These are phyloP conservation scores for Platysteira castanea DNA, from an alignment of 2,113 vertebrate genomes.

Conservation along the genomic window DNA sequence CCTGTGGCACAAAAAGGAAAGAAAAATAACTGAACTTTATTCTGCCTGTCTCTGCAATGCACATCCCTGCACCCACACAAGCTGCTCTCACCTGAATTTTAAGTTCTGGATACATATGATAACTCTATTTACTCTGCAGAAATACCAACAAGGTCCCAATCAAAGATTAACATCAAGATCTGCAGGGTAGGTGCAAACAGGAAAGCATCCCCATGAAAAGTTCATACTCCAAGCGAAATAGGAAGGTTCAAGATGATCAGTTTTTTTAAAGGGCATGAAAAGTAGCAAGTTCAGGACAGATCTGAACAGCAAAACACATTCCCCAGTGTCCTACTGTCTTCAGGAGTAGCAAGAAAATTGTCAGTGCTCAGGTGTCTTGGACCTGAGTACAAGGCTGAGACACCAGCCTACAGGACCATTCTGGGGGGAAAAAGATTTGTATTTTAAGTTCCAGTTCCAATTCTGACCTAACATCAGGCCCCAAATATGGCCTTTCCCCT, in stretches of 20 bases:
- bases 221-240: background rate
- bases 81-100: background rate
- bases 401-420: background rate
- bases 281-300: background rate
- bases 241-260: background rate
- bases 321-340: background rate
- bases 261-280: background rate
- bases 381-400: background rate
- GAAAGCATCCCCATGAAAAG: background rate
- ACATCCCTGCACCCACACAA: background rate
- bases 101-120: background rate
- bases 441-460: background rate
- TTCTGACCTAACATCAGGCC: background rate
- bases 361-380: background rate
- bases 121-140: background rate
- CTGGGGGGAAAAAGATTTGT: rapidly evolving
- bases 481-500: background rate
- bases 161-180: background rate
- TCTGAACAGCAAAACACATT: background rate
- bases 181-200: background rate
- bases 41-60: background rate
- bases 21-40: background rate
- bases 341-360: background rate
- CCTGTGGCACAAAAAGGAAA: background rate
- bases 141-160: background rate